A percentile compares a stretch with the other conserved stretches of the same genome.
These are phyloP conservation scores for Ectropis grisescens DNA, from an alignment of 1,140 invertebrate species.

Conservation along the genomic window DNA sequence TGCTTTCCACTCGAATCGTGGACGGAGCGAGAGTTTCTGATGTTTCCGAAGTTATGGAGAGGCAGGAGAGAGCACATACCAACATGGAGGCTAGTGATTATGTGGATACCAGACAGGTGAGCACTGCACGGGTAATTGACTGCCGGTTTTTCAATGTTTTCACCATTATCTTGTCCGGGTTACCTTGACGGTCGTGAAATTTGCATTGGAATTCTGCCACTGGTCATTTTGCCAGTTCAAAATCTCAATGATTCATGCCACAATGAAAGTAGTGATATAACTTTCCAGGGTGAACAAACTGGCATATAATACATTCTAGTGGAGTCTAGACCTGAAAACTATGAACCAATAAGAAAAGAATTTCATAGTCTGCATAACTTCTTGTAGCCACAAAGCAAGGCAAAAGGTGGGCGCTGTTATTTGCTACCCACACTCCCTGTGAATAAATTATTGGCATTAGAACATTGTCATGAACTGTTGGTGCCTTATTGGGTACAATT, in stretches of 20 bases:
- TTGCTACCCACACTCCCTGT: constrained; percentile 45
- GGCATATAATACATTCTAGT: no score
- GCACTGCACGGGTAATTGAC: constrained; percentile 25
- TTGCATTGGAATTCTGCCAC: constrained; percentile 8
- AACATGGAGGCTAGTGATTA: constrained; percentile 64
- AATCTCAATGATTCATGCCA: no score
- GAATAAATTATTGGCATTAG: constrained; percentile 65
- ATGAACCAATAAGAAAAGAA: no score
- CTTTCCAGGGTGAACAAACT: no score
- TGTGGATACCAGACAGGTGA: constrained; percentile 64
- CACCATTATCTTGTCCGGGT: constrained; percentile 21
- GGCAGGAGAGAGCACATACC: constrained; percentile 56
- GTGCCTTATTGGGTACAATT: constrained; percentile 34
- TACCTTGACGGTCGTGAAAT: constrained; percentile 12
- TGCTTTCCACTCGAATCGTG: constrained; percentile 38
- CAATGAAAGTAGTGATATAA: no score
- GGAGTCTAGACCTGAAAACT: no score
- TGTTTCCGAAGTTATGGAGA: constrained; percentile 63
- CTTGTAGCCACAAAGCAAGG: constrained; percentile 28
- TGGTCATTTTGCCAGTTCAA: no score
- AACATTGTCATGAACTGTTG: constrained; percentile 55
- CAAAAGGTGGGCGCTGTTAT: constrained; percentile 49
- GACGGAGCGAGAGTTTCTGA: constrained; percentile 57
- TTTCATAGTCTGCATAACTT: no score
- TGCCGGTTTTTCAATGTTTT: constrained; percentile 46